Evolutionary conservation across 2,888 invertebrate genomes (phyloP).

Genomic region (Volucella zonaria): DNA sequence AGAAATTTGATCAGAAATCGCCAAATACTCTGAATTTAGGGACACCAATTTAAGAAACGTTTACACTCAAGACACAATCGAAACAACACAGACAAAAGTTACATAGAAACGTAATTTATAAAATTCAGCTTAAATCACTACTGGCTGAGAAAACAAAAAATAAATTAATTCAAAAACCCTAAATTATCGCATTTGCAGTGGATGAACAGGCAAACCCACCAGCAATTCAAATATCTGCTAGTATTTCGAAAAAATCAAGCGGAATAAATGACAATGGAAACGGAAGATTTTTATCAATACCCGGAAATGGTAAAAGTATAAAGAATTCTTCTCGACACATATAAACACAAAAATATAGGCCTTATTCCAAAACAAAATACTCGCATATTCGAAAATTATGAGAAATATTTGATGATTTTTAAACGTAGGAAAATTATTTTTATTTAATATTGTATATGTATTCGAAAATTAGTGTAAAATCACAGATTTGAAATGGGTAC

Average conservation of each 20-base stretch:
- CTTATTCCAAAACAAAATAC: conserved; percentile 22
- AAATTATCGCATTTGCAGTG: conserved; percentile 79
- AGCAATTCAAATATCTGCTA: conserved; percentile 78
- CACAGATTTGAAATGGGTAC: conserved; percentile 35
- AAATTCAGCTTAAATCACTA: conserved; percentile 9
- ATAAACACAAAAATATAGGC: conserved; percentile 16
- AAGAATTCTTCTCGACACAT: conserved; percentile 34
- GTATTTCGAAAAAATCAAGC: conserved; percentile 75
- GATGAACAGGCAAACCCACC: conserved; percentile 80
- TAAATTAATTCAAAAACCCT: conserved; percentile 33
- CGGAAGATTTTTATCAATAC: conserved; percentile 82
- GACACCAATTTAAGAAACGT: too few species aligned
- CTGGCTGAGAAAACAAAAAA: neutral
- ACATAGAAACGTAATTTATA: neutral
- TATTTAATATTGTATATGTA: neutral
- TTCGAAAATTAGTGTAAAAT: conserved; percentile 11
- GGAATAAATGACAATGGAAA: conserved; percentile 78
- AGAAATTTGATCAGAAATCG: too few species aligned
- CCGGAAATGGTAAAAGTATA: conserved; percentile 78
- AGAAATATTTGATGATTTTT: neutral
- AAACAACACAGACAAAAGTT: neutral
- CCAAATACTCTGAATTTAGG: too few species aligned
- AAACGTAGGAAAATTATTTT: too few species aligned
- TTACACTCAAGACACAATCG: too few species aligned
- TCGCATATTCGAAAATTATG: conserved; percentile 17